Conservation (phyloP, 2,888 invertebrate species). For the Pyrgus malvae region DNA sequence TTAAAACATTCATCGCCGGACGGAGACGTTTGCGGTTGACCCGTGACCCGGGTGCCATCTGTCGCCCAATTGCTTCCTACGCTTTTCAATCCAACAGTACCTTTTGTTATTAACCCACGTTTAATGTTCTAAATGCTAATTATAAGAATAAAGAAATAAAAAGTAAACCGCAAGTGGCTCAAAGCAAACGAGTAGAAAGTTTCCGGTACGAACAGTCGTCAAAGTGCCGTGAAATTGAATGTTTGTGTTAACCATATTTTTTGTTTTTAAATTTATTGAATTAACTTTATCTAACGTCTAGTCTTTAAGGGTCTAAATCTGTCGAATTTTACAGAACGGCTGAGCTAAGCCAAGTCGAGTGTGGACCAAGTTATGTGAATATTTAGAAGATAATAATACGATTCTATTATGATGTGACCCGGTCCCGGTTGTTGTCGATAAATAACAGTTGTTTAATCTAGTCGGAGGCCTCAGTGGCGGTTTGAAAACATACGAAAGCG, state of each 20-base stretch:
- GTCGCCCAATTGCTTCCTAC: conserved; percentile 72
- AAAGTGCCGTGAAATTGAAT: conserved; percentile 65
- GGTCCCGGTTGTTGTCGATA: too few species aligned
- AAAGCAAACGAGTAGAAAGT: conserved; percentile 58
- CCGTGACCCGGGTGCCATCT: conserved; percentile 63
- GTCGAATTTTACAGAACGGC: too few species aligned
- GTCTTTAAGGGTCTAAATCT: too few species aligned
- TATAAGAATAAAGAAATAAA: conserved; percentile 62
- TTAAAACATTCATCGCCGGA: conserved; percentile 37
- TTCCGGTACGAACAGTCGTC: conserved; percentile 45
- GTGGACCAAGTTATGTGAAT: too few species aligned
- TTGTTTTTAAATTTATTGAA: conserved; percentile 5
- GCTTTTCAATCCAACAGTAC: conserved; percentile 58
- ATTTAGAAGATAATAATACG: too few species aligned
- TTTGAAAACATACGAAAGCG: too few species aligned
- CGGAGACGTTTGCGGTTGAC: conserved; percentile 40
- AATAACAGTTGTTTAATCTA: too few species aligned
- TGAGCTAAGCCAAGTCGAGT: too few species aligned
- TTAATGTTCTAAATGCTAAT: conserved; percentile 67
- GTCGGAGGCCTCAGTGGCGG: too few species aligned
- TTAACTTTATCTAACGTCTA: too few species aligned
- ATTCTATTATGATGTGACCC: too few species aligned
- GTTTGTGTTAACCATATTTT: neutral
- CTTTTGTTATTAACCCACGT: conserved; percentile 57
- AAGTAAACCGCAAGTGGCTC: conserved; percentile 65